Base-by-base conservation (phyloP, 2,797 vertebrate species). In the Amniataba percoides region DNA sequence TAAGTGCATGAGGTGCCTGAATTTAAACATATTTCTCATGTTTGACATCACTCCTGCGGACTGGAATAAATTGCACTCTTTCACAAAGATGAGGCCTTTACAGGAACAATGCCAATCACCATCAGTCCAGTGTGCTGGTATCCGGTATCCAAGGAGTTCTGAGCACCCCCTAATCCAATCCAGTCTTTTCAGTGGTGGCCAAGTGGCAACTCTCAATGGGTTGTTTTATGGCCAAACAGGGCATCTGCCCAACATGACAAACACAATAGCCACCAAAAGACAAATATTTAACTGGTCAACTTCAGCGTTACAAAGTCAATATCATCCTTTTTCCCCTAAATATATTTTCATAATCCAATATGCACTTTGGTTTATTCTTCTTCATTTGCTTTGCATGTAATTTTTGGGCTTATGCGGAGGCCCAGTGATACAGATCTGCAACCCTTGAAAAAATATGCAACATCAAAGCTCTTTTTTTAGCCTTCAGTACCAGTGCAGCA, bases 141-240 rank as follows among this genome's bases (percentile, higher is more conserved):
- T 92, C 88, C 89, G 82, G 91, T 93, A 81, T 91, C 93, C 92
- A 90, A 91, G 92, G 90, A 94, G 89, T 80, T 87, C 82, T 59
- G 74, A 85, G 90, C 80, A 51, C 73, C 84, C 71, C 75, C 80
- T 79, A 78, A 71, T 88, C 87, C 83, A 83, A 77, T 63, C 77
- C 84, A 80, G 65, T 85, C 91, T 90, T 94, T 95, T 95, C 93
- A 94, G 48, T 78, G 70, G 61, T 71, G 66, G 91, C 93, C 94
- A 94, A 93, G 87, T 90, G 88, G 87, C 86, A 86, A 68, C 77
- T 84, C 86, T 95, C 87, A 91, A 91, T 91, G 90, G 85, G 67
- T 63, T 76, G 84, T 87, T 91, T 90, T 80, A 90, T 89, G 83
- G 89, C 86, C 87, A 89, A 90, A 87, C 87, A 90, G 83, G 85